Percentiles rank a stretch among this genome's conserved stretches.
Evolutionary conservation across 2,888 invertebrate genomes (phyloP).

Genomic region (Metacarcinus magister): DNA sequence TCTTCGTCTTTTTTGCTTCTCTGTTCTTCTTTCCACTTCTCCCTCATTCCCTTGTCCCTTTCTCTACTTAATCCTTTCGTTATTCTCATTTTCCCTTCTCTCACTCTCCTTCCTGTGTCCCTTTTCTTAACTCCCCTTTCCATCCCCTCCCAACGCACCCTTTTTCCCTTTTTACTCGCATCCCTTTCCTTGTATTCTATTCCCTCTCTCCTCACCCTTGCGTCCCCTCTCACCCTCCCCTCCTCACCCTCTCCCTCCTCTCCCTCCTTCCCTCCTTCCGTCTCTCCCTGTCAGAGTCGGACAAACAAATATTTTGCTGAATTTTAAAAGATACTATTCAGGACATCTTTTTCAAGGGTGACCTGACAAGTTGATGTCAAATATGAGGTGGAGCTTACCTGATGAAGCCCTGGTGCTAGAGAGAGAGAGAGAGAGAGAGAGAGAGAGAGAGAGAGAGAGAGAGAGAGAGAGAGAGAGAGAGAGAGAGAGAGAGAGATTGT

Average conservation of each 20-base stretch:
- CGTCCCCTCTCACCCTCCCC: neutral
- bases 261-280: neutral
- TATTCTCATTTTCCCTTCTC: neutral
- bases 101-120: neutral
- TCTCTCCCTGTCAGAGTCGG: neutral
- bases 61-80: neutral
- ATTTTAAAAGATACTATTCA: constrained; percentile 65
- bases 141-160: neutral
- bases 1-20: neutral
- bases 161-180: neutral
- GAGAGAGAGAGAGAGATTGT: constrained; percentile 43
- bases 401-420: constrained; percentile 69
- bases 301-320: constrained; percentile 48
- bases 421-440: constrained; percentile 55
- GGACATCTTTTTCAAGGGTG: constrained; percentile 73
- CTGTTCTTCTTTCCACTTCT: neutral
- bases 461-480: constrained; percentile 56
- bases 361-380: constrained; percentile 75
- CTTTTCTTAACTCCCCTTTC: neutral
- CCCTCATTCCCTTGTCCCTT: neutral
- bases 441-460: constrained; percentile 52
- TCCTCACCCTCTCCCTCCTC: neutral
- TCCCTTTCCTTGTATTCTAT: neutral
- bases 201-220: neutral
- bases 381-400: constrained; percentile 69